Evolutionary conservation across 2,797 vertebrate genomes (phyloP), one percentile per base, ranked within the genome.

Genomic region (Carapus acus): DNA sequence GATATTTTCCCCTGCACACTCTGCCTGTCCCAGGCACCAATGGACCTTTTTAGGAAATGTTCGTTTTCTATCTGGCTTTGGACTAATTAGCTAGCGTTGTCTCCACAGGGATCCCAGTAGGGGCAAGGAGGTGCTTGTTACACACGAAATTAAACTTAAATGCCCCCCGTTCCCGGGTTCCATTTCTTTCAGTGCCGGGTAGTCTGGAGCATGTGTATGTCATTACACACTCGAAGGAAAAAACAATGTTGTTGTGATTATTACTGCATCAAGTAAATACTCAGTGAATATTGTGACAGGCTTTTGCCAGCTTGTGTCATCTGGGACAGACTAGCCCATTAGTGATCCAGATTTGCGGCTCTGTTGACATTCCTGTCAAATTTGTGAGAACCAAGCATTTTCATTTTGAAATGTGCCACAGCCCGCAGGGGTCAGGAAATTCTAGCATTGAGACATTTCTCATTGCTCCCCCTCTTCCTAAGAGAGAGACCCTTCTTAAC

Each of bases 11-110:
- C 13, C 55, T 36, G n/a, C 63, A 20, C 65, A 69, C 22, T 70
- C 22, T 16, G 43, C 31, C 48, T 60, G 60, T 80, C 62, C 43
- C 59, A 62, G 62, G 49, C 58, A 59, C 64, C 66, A 45, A 22
- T 59, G 61, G 49, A 36, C 85, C 85, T 87, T 89, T 86, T 88
- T 85, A 84, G 87, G 86, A 57, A 87, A 87, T 87, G 84, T 83
- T 85, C 78, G 58, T 61, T 52, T 62, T 77, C 58, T 33, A 64
- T 78, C 76, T 77, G 58, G 59, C 61, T 54, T 57, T 45, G 62
- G 41, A 22, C 57, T 81, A 78, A 81, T 85, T 82, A 77, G 42
- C 67, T 65, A 53, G 74, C 73, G 69, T 71, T 69, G 58, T 70
- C 45, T 69, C 58, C 71, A 42, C 59, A 48, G 47, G 59, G 52